phyloP scores from a whole-genome alignment of 1,140 invertebrate genomes.

The Acromyrmex echinatior region DNA sequence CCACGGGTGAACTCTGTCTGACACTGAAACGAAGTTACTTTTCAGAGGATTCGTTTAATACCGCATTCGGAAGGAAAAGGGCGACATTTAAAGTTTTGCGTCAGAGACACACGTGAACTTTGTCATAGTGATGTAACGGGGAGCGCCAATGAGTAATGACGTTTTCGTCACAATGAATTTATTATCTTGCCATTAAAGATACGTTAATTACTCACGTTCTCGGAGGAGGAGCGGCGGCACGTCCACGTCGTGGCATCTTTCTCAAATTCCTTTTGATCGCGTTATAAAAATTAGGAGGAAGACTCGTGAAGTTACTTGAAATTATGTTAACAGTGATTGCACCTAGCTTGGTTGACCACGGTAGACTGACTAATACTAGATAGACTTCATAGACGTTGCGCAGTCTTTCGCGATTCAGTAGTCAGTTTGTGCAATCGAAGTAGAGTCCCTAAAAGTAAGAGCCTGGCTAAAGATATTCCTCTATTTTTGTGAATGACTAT shows the following conservation, averaged over 20 bases:
- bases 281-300: not conserved
- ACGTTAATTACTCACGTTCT: slow-evolving; percentile 84
- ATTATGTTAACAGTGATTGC: no score
- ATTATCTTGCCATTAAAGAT: not conserved
- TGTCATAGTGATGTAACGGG: slow-evolving; percentile 64
- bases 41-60: not conserved
- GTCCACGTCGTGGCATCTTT: slow-evolving; percentile 92
- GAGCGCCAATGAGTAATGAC: not conserved
- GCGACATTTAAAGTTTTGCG: not conserved
- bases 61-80: not conserved
- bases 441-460: no score
- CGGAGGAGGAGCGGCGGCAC: slow-evolving; percentile 90
- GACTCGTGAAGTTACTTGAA: not conserved
- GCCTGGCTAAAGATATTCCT: no score
- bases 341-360: not conserved
- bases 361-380: not conserved
- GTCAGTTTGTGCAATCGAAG: not conserved
- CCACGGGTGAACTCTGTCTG: slow-evolving; percentile 79
- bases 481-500: no score
- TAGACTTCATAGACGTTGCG: not conserved
- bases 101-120: slow-evolving; percentile 49
- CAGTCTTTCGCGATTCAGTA: not conserved
- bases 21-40: slow-evolving; percentile 75
- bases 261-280: not conserved
- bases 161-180: not conserved